Percentiles rank a stretch among this genome's conserved stretches.
Evolutionary conservation across 2,888 invertebrate genomes (phyloP).

Genomic region (Rhamphomyia laevipes): DNA sequence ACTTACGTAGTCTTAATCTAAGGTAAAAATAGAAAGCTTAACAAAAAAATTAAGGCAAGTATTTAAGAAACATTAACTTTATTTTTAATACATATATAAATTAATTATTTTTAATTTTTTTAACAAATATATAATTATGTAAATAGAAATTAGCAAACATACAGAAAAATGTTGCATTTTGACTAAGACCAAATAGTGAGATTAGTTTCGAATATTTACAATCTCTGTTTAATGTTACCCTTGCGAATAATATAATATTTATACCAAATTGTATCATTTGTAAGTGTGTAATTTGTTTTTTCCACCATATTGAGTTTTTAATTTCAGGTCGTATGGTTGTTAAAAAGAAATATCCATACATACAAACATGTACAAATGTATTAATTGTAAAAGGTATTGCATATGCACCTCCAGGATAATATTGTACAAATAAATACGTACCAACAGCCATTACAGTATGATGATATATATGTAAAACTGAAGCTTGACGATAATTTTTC

Average conservation of each 20-base stretch:
- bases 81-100: no score
- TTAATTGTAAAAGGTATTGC: constrained; percentile 55
- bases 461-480: constrained; percentile 59
- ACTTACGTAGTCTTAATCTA: no score
- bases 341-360: constrained; percentile 73
- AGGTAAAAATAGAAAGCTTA: no score
- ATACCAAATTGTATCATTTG: constrained; percentile 61
- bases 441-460: constrained; percentile 54
- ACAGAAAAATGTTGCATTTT: constrained; percentile 52
- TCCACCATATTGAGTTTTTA: constrained; percentile 65
- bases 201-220: constrained; percentile 49
- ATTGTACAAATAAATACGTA: constrained; percentile 48
- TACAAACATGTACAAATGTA: constrained; percentile 61
- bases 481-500: constrained; percentile 54
- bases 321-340: constrained; percentile 57
- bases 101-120: no score
- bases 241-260: constrained; percentile 42
- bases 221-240: constrained; percentile 37
- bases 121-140: no score
- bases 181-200: constrained; percentile 46
- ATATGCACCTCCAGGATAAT: constrained; percentile 52
- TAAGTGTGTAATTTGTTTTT: constrained; percentile 67
- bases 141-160: constrained; percentile 55
- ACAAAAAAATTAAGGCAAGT: no score
- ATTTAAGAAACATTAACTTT: no score